Percentiles rank a stretch among this genome's conserved stretches.
phyloP scores from a whole-genome alignment of 2,888 invertebrate species.

The Podabrus alpinus region DNA sequence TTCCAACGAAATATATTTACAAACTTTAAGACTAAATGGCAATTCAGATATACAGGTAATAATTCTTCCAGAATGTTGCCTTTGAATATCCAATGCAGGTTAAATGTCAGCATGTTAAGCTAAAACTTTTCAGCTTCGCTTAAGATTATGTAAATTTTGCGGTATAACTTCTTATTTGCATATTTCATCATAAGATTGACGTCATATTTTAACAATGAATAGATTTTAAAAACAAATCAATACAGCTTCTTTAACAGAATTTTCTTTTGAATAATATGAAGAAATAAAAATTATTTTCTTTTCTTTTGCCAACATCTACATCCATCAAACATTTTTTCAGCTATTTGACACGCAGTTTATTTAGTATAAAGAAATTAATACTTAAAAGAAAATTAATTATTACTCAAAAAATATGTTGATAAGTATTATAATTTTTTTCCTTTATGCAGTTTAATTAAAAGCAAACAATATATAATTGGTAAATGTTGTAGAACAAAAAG shows the following conservation, averaged over 20 bases:
- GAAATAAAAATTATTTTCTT: background rate
- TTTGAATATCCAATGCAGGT: conserved; percentile 18
- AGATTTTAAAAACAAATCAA: conserved; percentile 19
- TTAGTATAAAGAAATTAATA: background rate
- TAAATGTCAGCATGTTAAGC: conserved; percentile 13
- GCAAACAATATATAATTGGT: background rate
- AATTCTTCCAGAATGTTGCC: conserved; percentile 9
- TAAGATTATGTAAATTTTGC: conserved; percentile 27
- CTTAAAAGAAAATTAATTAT: background rate
- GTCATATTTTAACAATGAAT: conserved; percentile 17
- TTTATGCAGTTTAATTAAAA: background rate
- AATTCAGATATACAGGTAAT: conserved; percentile 2
- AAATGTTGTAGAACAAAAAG: background rate
- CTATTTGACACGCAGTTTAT: background rate
- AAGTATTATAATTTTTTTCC: background rate
- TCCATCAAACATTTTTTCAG: background rate
- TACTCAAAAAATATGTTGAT: background rate
- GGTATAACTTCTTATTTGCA: conserved; percentile 26
- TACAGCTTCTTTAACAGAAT: background rate
- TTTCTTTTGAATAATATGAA: background rate
- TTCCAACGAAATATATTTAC: background rate
- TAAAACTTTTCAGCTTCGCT: conserved; percentile 22
- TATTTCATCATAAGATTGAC: conserved; percentile 23
- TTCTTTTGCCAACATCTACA: background rate
- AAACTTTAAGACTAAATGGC: background rate